Evolutionary conservation across 2,888 invertebrate species (phyloP), one percentile per base, ranked within the genome.

Genomic region (Toxonevra muliebris): DNA sequence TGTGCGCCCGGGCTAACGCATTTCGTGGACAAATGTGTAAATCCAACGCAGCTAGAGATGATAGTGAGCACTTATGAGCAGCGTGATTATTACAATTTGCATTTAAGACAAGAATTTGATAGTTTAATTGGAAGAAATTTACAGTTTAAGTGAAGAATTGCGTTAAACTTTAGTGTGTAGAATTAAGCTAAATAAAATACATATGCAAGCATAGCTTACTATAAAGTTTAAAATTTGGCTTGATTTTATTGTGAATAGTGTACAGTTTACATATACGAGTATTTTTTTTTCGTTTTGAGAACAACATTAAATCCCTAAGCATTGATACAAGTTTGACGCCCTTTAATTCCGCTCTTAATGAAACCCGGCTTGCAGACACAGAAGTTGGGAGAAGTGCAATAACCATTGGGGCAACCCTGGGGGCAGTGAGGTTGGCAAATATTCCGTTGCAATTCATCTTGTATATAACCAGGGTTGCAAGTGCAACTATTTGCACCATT

Each of bases 331-430:
- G 85, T 81, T 58, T 89, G 87, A n/a, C 89, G 87, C 87, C 88
- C 71, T 69, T 83, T 83, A 60, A 83, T 78, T 61, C 84, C 84
- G 42, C 78, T 79, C 73, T 84, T 83, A 20, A 77, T 80, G 79
- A 87, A 93, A 1, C 93, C 93, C 0, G 87, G 86, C 75, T 90
- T 90, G 77, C 93, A 93, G 69, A 91, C 87, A 78, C 93, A 93
- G 76, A 90, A 88, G 81, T 92, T 90, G 0, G 93, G 93, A 0
- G 89, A 88, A 0, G 91, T 88, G 75, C 93, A 93, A 19, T 87
- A 86, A 0, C 93, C 93, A 77, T 93, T 93, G 10, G 87, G 86
- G 74, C 93, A 93, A 1, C 92, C 92, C n/a, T 88, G 88, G 0
- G 88, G 87, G 75, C 93, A 93, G 71, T 88, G 84, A 0, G 91